Base-by-base conservation (phyloP, 2,113 vertebrate genomes). In the Thalassarche chlororhynchos region DNA sequence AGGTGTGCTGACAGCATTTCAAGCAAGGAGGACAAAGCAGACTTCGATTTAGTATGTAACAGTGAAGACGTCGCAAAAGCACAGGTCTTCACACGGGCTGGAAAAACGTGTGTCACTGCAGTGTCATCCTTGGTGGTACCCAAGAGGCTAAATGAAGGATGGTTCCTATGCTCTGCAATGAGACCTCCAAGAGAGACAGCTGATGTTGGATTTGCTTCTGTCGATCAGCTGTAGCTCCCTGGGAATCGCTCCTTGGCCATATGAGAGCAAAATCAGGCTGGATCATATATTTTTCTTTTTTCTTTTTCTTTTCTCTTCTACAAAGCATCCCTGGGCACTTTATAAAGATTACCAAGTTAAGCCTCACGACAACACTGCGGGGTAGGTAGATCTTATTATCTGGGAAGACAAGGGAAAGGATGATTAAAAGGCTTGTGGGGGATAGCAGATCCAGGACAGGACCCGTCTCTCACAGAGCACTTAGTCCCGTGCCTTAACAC, bases 131-230 rank as follows among this genome's bases (percentile, higher is more conserved):
- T 2, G 1, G 13, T 71, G 85, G n/a, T 32, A 55, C 38, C 58
- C 64, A 21, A 12, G 40, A 8, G 19, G 17, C 2, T 1, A 1
- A 21, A 21, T 2, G 36, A 42, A 9, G 60, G 26, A 5, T 16
- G 52, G 28, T 9, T 75, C 36, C 42, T 36, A 44, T 19, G 42
- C 32, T 47, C 46, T 44, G 34, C 81, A 49, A 5, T 1, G 57
- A 4, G 4, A 14, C 10, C 10, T 47, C 13, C 4, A 28, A 31
- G 24, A 32, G 34, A 15, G 5, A 28, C 4, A 19, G 17, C 31
- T 31, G 6, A 25, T 23, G 17, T 1, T 32, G 60, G 23, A 34
- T 42, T 82, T 36, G 4, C 29, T 38, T 38, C 8, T 44, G 40
- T 16, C 23, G 1, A 17, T 8, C 60, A 7, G 11, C 57, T 44